These are phyloP conservation scores for Frankliniella fusca DNA, from an alignment of 2,888 invertebrate species.

Conservation along the genomic window DNA sequence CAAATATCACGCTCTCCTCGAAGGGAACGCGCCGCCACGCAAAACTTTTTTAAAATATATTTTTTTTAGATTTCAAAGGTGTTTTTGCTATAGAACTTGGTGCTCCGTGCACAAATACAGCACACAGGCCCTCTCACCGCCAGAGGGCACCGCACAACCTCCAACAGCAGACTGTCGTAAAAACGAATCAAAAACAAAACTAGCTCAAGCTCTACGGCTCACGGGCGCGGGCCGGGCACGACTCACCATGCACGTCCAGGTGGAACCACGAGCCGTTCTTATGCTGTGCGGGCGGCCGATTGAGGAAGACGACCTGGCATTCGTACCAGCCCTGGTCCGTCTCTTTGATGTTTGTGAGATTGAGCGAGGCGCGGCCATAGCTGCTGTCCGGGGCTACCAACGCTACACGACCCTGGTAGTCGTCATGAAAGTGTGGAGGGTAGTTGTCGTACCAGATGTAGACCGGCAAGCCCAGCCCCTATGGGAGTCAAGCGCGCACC, in stretches of 20 bases:
- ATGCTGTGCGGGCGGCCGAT: slow-evolving; percentile 87
- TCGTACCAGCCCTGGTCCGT: slow-evolving; percentile 96
- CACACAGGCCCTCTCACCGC: no score
- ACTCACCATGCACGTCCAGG: slow-evolving; percentile 82
- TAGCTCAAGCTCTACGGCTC: no score
- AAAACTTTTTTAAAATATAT: no score
- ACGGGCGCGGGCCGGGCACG: background rate
- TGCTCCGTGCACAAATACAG: no score
- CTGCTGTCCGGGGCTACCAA: slow-evolving; percentile 82
- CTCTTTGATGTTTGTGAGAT: slow-evolving; percentile 89
- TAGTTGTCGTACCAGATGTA: slow-evolving; percentile 98
- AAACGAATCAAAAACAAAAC: no score
- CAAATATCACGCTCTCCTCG: no score
- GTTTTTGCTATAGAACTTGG: no score
- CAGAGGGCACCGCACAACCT: no score
- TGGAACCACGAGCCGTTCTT: slow-evolving; percentile 98
- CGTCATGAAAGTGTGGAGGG: slow-evolving; percentile 92
- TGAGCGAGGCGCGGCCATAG: slow-evolving; percentile 89
- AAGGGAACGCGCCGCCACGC: no score
- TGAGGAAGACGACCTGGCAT: slow-evolving; percentile 90
- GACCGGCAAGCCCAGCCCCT: slow-evolving; percentile 94
- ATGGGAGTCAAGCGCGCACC: slow-evolving; percentile 41
- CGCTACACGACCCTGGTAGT: slow-evolving; percentile 87
- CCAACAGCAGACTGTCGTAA: no score
- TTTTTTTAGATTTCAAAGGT: no score